These are phyloP conservation scores for Brachyhypopomus occidentalis DNA, from an alignment of 2,113 vertebrate genomes.

Conservation along the genomic window DNA sequence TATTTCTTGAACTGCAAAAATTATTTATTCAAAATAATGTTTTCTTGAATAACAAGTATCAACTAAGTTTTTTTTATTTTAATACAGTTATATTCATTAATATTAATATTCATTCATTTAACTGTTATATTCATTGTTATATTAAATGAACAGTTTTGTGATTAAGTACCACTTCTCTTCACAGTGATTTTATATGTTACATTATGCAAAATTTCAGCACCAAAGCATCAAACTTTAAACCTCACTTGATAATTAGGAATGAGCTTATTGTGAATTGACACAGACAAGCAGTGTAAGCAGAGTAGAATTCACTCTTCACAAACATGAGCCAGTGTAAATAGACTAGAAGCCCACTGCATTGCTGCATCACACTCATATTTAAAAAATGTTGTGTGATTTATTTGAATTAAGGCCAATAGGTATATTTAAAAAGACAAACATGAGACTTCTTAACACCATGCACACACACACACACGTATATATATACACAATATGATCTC, in stretches of 20 bases:
- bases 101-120: too few relatives aligned
- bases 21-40: too few relatives aligned
- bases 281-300: neutral
- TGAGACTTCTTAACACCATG: neutral
- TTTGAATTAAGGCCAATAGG: neutral
- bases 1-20: too few relatives aligned
- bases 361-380: neutral
- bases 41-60: too few relatives aligned
- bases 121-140: too few relatives aligned
- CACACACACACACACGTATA: neutral
- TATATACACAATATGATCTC: neutral
- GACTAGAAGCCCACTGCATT: neutral
- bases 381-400: neutral
- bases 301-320: slow-evolving; percentile 2
- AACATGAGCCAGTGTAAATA: neutral
- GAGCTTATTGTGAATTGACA: slow-evolving; percentile 2
- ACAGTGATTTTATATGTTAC: neutral
- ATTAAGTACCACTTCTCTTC: neutral
- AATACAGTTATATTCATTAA: too few relatives aligned
- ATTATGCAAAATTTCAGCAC: neutral
- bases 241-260: neutral
- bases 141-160: neutral
- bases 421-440: neutral
- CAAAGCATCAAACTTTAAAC: slow-evolving; percentile 10
- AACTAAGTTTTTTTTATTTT: too few relatives aligned